phyloP scores from a whole-genome alignment of 2,113 vertebrate species.

The Steatornis caripensis region DNA sequence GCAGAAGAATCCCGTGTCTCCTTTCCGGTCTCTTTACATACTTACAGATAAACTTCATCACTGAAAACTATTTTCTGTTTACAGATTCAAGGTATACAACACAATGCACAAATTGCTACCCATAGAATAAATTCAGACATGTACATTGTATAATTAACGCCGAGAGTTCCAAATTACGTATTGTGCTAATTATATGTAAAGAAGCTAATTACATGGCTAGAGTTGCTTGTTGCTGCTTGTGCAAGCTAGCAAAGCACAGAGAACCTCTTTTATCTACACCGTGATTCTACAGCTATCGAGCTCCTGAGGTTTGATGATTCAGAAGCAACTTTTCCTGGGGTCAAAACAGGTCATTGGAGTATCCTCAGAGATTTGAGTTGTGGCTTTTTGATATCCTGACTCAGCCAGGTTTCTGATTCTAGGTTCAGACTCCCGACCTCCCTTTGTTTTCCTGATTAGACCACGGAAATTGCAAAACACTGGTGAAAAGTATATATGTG shows the following conservation, averaged over 20 bases:
- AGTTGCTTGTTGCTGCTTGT: neutral
- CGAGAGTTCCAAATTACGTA: neutral
- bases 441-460: neutral
- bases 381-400: neutral
- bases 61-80: neutral
- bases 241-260: neutral
- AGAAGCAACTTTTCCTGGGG: neutral
- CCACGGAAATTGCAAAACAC: neutral
- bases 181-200: neutral
- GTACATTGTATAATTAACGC: neutral
- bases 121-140: neutral
- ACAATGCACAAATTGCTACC: neutral
- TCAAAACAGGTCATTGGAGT: neutral
- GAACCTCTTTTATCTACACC: neutral
- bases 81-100: neutral
- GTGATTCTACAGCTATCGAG: neutral
- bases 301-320: neutral
- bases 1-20: neutral
- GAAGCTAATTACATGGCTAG: neutral
- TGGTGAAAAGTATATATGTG: neutral
- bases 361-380: neutral
- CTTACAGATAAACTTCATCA: neutral
- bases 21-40: neutral
- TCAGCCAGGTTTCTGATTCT: constrained; percentile 1
- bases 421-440: neutral